These are phyloP conservation scores for Monochamus saltuarius DNA, from an alignment of 1,140 invertebrate species.

Conservation along the genomic window DNA sequence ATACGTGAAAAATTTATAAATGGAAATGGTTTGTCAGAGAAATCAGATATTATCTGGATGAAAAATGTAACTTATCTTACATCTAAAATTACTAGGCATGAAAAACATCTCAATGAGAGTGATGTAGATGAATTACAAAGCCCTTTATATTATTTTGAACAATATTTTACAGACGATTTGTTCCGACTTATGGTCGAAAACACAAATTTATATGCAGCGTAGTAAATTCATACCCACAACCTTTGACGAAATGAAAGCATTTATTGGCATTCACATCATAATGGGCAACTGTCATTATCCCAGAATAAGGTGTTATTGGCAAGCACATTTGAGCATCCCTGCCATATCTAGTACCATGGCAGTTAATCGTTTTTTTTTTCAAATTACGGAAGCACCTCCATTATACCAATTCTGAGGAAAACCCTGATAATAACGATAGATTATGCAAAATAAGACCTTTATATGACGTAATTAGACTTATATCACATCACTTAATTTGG, in stretches of 20 bases:
- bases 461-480: not conserved
- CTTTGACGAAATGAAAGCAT: constrained; percentile 5
- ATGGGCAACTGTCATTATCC: constrained; percentile 17
- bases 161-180: constrained; percentile 10
- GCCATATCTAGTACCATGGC: not conserved
- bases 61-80: too few species aligned
- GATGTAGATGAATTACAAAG: not conserved
- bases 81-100: not conserved
- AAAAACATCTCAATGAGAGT: constrained; percentile 1
- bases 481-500: not conserved
- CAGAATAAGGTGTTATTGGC: constrained; percentile 3
- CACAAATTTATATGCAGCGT: constrained; percentile 15
- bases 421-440: not conserved
- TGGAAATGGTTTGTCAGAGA: too few species aligned
- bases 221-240: not conserved
- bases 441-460: not conserved
- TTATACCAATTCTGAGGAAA: too few species aligned
- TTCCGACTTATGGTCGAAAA: constrained; percentile 1
- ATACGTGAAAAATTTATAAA: too few species aligned
- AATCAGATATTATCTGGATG: too few species aligned
- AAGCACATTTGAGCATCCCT: not conserved
- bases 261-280: constrained; percentile 9
- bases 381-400: too few species aligned
- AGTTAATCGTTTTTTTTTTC: too few species aligned
- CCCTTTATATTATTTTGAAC: constrained; percentile 12